Conservation (phyloP, 2,888 invertebrate species). For the Meteorus cinctellus region DNA sequence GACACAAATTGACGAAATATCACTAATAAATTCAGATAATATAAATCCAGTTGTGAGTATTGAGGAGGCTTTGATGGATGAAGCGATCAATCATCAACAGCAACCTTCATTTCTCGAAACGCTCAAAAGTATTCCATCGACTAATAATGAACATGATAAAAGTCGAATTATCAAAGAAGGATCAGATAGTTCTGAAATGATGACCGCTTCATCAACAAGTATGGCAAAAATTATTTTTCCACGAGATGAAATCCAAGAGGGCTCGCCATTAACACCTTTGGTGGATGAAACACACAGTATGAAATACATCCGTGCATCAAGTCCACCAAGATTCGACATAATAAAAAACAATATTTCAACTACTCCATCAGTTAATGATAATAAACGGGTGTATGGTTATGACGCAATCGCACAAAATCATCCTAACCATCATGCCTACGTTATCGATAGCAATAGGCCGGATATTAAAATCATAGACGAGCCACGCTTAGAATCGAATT, state of each 20-base stretch:
- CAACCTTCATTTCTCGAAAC: neutral
- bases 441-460: slow-evolving; percentile 22
- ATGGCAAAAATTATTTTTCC: slow-evolving; percentile 42
- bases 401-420: slow-evolving; percentile 36
- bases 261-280: neutral
- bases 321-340: slow-evolving; percentile 1
- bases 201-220: slow-evolving; percentile 51
- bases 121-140: neutral
- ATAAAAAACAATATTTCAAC: slow-evolving; percentile 28
- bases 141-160: neutral
- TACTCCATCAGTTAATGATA: neutral
- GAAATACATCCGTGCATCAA: slow-evolving; percentile 34
- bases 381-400: slow-evolving; percentile 40
- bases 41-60: slow-evolving; percentile 27
- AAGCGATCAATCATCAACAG: neutral
- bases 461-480: slow-evolving; percentile 49
- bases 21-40: slow-evolving; percentile 11
- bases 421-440: slow-evolving; percentile 21
- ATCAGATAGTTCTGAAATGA: slow-evolving; percentile 46
- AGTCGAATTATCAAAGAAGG: slow-evolving; percentile 19
- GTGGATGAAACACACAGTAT: slow-evolving; percentile 13
- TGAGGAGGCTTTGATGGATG: slow-evolving; percentile 24
- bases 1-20: slow-evolving; percentile 11
- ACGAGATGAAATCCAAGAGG: neutral
- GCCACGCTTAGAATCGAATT: slow-evolving; percentile 7